Conservation (phyloP, 92 coral and sea anemone species). For the Phenganax stokvisi region DNA sequence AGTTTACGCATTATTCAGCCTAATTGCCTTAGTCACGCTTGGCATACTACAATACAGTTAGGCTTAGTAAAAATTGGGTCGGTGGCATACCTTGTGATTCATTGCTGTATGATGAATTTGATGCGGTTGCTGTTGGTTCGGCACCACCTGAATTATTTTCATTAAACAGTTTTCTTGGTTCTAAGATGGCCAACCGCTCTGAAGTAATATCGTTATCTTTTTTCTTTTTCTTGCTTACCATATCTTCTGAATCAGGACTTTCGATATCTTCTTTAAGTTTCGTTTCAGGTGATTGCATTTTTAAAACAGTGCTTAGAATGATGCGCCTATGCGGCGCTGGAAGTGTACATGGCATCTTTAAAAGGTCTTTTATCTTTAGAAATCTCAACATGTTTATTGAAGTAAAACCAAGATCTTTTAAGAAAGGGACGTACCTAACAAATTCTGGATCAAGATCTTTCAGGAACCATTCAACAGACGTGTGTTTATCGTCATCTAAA, state of each 20-base stretch:
- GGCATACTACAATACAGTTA: no score
- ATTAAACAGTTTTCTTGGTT: slow-evolving; percentile 8
- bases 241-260: slow-evolving; percentile 14
- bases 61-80: no score
- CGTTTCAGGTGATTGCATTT: slow-evolving; percentile 5
- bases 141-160: no score
- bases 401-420: slow-evolving; percentile 1
- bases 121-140: no score
- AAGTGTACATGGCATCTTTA: slow-evolving; percentile 1
- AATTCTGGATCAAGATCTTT: slow-evolving; percentile 5
- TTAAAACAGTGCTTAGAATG: neutral
- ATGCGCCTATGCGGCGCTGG: slow-evolving; percentile 18
- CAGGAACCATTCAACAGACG: neutral
- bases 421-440: neutral
- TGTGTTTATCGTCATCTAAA: neutral
- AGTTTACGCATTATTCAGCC: no score
- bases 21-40: no score
- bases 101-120: no score
- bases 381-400: slow-evolving; percentile 6
- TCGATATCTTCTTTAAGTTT: neutral
- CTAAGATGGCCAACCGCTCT: neutral
- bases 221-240: neutral
- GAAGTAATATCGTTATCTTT: neutral
- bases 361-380: slow-evolving; percentile 7
- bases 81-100: no score